Base-by-base conservation (phyloP, 2,888 invertebrate species). In the Acleris literana region DNA sequence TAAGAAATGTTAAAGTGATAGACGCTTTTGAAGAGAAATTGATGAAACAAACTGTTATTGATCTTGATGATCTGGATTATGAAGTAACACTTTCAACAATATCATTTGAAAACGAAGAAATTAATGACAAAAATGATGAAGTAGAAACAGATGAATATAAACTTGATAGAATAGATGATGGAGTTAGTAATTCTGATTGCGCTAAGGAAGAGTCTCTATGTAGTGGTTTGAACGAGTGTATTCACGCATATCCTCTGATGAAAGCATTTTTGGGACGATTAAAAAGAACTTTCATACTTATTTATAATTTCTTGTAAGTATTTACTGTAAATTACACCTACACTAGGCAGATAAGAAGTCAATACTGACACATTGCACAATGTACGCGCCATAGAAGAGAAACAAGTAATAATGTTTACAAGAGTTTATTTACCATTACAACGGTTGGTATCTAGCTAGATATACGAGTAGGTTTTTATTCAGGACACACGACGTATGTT, bases 231-330 rank as follows among this genome's bases (percentile, higher is more conserved):
- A 80, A 76, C 22, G 81, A 80, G 0, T 76, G 74, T 1, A 33
- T 69, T 0, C 69, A 72, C 1, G 75, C 77, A 0, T 73, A 76
- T 69, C 60, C 71, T 0, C 48, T 82, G 0, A 63, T 82, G 0
- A 79, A 78, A 17, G 69, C 69, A 1, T 87, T 86, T 70, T 72
- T 86, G 0, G 61, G 43, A 0, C 79, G 86, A 29, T 13, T 88
- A 0, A 79, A 77, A 43, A 43, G 18, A 0, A 70, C 80, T 0
- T 80, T 86, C 7, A 77, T 76, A 20, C 29, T 61, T 0, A 75
- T 85, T 11, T 76, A 78, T 44, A 56, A 64, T 1, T 86, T 85
- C 68, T 74, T 87, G 88, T 88, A 71, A 87, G 88, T 87, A 78
- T 67, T 18, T 7, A 48, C 4, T 39, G 39, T 39, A 39, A 0